Base-by-base conservation (phyloP, 2,888 invertebrate genomes). In the Crocallis elinguaria region DNA sequence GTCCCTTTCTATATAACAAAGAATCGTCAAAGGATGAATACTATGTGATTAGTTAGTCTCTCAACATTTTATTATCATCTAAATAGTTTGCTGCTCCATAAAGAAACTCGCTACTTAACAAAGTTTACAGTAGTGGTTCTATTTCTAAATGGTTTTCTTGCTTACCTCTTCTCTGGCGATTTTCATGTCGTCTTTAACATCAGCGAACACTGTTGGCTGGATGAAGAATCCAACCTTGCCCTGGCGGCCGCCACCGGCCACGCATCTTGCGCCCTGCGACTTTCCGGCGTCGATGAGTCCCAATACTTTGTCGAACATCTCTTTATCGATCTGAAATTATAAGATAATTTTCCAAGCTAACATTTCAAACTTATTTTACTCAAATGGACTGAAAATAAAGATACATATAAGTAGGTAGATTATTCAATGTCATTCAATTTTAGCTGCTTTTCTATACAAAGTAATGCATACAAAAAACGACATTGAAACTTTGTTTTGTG, bases 191-290 rank as follows among this genome's bases (percentile, higher is more conserved):
- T 96, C 96, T 41, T 92, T 93, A 8, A 96, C 96, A 77, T 95
- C 93, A n/a, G 95, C 94, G 75, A 96, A 96, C 3, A 96, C 94
- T 0, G 96, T 96, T 0, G 96, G 96, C 66, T 95, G 90, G 32
- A 97, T 86, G 73, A 95, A 97, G 83, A 92, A 97, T 1, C 97
- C 97, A 41, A 93, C 92, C 27, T 86, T 88, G 19, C 96, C 96
- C 37, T 93, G 76, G 13, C 94, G 92, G 16, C 90, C 91, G 21
- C 98, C 98, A 17, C 98, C 98, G 39, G 94, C 92, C 59, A 94
- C 92, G 61, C 97, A 89, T 66, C 93, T 95, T 1, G 98, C 98
- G 0, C 97, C 97, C 73, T 96, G 93, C 64, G 94, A 88, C 81
- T 95, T 95, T 13, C 97, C 98, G 57, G 93, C 93, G 41, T 95